Evolutionary conservation across 2,797 vertebrate genomes (phyloP).

Genomic region (Dendrocincla tyrannina): DNA sequence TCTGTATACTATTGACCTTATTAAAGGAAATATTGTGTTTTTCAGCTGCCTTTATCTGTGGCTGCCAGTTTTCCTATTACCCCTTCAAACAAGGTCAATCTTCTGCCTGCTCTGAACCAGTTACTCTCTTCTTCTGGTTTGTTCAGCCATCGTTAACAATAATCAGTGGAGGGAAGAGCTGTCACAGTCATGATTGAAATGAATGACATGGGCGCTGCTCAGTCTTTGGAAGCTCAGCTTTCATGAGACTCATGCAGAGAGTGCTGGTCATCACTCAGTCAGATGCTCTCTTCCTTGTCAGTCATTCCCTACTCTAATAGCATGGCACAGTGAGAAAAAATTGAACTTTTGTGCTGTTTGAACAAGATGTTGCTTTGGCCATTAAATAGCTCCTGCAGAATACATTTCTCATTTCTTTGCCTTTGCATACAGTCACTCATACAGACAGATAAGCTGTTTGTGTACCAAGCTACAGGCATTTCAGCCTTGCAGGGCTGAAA

Average conservation of each 20-base stretch:
- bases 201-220: not conserved
- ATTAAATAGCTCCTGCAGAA: not conserved
- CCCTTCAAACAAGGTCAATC: not conserved
- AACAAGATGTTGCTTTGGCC: not conserved
- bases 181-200: slow-evolving; percentile 15
- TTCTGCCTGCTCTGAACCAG: not conserved
- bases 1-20: not conserved
- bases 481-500: not conserved
- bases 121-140: not conserved
- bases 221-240: not conserved
- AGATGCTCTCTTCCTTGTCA: not conserved
- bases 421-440: not conserved
- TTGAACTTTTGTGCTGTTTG: not conserved
- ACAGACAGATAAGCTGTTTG: not conserved
- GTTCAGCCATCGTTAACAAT: not conserved
- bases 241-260: not conserved
- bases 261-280: not conserved
- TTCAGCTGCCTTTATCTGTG: not conserved
- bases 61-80: not conserved
- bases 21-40: not conserved
- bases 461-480: not conserved
- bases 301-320: not conserved
- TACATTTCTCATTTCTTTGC: not conserved
- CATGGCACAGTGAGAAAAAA: not conserved
- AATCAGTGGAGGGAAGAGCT: slow-evolving; percentile 30